These are phyloP conservation scores for Sigmodon hispidus DNA, from an alignment of 2,113 vertebrate genomes.

Conservation along the genomic window DNA sequence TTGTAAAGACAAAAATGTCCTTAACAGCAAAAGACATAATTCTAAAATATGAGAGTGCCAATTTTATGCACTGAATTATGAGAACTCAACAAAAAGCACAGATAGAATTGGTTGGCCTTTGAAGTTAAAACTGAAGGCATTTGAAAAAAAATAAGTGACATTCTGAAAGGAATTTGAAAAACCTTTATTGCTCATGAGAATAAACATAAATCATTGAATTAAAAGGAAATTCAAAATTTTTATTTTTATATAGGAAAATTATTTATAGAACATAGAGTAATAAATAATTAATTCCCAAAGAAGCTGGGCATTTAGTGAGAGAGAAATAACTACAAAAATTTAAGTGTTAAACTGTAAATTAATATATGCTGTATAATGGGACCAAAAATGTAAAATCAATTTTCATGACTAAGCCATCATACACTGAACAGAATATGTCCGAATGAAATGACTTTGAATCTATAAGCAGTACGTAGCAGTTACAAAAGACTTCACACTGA, in stretches of 20 bases:
- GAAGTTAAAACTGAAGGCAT: neutral
- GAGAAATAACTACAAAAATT: neutral
- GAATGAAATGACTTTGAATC: neutral
- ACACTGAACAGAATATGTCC: neutral
- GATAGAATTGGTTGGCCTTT: neutral
- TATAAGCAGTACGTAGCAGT: neutral
- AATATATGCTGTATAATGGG: neutral
- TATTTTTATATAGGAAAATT: neutral
- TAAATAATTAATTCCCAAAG: neutral
- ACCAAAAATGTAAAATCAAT: neutral
- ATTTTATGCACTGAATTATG: neutral
- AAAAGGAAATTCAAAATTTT: neutral
- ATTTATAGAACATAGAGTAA: neutral
- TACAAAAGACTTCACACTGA: neutral
- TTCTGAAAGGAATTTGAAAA: neutral
- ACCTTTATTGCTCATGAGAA: neutral
- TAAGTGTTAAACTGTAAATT: neutral
- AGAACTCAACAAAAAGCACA: neutral
- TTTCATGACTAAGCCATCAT: neutral
- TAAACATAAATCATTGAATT: neutral
- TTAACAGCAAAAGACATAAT: neutral
- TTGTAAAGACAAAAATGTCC: neutral
- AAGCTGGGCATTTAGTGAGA: neutral
- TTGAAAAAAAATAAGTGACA: neutral
- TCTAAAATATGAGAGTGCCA: neutral